Evolutionary conservation across 2,113 vertebrate species (phyloP), one percentile per base, ranked within the genome.

Genomic region (Urocitellus parryii): DNA sequence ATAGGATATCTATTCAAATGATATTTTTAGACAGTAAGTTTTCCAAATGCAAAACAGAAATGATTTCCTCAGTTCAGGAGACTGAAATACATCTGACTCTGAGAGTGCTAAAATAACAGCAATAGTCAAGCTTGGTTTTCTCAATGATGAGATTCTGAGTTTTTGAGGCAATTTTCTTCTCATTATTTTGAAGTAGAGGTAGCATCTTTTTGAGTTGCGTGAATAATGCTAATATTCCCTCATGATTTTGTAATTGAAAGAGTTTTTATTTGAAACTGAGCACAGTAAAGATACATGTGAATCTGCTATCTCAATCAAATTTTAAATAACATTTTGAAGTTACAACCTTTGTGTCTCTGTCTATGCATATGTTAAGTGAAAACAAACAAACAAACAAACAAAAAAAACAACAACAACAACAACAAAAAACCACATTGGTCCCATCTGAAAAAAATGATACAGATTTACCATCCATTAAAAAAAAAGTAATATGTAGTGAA

Each of bases 281-380:
- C 76, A 67, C 45, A 73, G 24, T 87, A 13, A 89, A 81, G 37
- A 61, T 81, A 8, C 51, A 20, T 61, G 17, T 72, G 39, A 39
- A 27, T 67, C 88, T 94, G 34, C 39, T 91, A 77, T 73, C 48
- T 29, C 58, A 80, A 56, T 73, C 82, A 56, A 32, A 77, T 94
- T 95, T 97, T 45, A 80, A 95, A 48, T 91, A 79, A 82, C 29
- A 18, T 53, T 72, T 92, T 48, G 48, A 88, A 91, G 63, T 34
- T 39, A 37, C 10, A 83, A 61, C 37, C 32, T 83, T 37, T 48
- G n/a, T 84, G 25, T 78, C 61, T 42, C 22, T 94, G 13, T 88
- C 48, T 92, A 22, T 94, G 58, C 45, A 11, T 48, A 48, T 65
- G 29, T 73, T 76, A 77, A 92, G 87, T 53, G 22, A 39, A 39